Base-by-base conservation (phyloP, 2,797 vertebrate genomes). In the Sebastes kiyomatsui region DNA sequence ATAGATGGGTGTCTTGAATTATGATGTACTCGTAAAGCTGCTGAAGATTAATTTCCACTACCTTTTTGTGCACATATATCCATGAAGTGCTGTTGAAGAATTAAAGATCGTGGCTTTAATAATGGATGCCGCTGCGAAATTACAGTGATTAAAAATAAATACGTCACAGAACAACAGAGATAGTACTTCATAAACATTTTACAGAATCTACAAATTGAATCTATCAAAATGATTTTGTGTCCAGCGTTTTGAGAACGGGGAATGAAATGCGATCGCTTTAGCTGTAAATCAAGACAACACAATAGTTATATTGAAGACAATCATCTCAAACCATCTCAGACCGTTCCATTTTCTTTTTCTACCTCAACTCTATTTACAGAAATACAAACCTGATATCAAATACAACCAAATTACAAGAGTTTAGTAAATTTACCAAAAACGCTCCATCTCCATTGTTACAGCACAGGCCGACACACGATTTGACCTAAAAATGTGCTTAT, bases 341-440 rank as follows among this genome's bases (percentile, higher is more conserved):
- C 82, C 75, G n/a, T 77, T 86, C 35, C 0, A 1, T 72, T 64
- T 14, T 49, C 32, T 60, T 30, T 32, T 18, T 72, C 68, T 54
- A 87, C 86, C 80, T 84, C 84, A 65, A 79, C 75, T 78, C 38
- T 90, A 92, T 92, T 83, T 93, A 94, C 93, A 95, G 89, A 90
- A 90, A 92, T 94, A 95, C 90, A 95, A 96, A 96, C 92, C 88
- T 79, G 79, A 92, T 94, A 94, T 92, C 89, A 93, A 95, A 94
- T 92, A 85, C 91, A 90, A 90, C 92, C 90, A 87, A 92, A 85
- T 90, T 76, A 91, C 84, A 93, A 91, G 86, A 90, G 81, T 90
- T 89, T 80, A 90, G 88, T 90, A 92, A 93, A 94, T 88, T 90
- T 90, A 93, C 90, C 89, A 91, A 92, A 93, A 92, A 90, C 81